Evolutionary conservation across 2,888 invertebrate species (phyloP).

Genomic region (Margaritifera margaritifera): DNA sequence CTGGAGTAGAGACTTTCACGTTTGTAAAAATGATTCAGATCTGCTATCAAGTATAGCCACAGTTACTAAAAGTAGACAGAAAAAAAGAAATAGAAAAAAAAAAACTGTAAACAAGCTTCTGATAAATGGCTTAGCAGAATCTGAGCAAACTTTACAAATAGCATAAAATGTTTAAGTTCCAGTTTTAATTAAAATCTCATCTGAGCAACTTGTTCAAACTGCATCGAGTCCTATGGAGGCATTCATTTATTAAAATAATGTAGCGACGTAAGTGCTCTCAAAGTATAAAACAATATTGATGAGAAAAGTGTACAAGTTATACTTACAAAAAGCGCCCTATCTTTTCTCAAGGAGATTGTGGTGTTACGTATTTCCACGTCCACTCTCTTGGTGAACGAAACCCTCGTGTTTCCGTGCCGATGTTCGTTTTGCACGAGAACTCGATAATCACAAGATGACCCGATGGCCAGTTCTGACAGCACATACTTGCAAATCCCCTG

Average conservation of each 20-base stretch:
- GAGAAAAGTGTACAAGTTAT: not conserved
- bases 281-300: not conserved
- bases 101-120: no score
- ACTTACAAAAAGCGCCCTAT: slow-evolving; percentile 36
- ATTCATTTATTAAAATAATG: not conserved
- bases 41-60: no score
- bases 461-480: slow-evolving; percentile 45
- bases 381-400: slow-evolving; percentile 39
- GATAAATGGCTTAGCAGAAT: no score
- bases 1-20: no score
- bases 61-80: no score
- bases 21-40: no score
- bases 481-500: slow-evolving; percentile 66
- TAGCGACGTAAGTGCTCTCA: not conserved
- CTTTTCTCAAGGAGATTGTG: slow-evolving; percentile 21
- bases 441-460: slow-evolving; percentile 31
- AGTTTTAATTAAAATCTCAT: no score
- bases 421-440: slow-evolving; percentile 46
- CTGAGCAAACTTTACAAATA: no score
- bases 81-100: no score
- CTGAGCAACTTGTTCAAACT: no score
- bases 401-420: slow-evolving; percentile 34
- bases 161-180: no score
- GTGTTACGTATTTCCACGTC: slow-evolving; percentile 35
- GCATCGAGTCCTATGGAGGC: not conserved